Evolutionary conservation across 2,113 vertebrate species (phyloP).

Genomic region (Oryzias curvinotus): DNA sequence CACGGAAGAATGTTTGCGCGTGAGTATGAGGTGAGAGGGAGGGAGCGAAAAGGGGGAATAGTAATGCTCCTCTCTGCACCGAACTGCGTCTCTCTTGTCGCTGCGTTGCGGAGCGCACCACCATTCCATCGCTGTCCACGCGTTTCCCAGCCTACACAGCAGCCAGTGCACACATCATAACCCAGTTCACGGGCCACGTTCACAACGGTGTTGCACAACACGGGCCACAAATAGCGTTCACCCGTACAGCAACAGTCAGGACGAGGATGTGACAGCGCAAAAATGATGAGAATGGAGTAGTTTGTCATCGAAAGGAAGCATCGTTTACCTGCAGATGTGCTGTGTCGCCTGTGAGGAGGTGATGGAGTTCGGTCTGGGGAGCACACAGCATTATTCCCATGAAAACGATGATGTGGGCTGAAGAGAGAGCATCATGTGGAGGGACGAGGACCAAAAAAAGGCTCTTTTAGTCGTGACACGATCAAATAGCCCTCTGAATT

Average conservation of each 20-base stretch:
- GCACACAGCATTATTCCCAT: constrained; percentile 51
- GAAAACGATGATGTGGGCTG: constrained; percentile 57
- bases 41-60: constrained; percentile 20
- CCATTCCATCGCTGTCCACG: constrained; percentile 69
- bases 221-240: constrained; percentile 23
- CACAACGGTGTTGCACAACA: constrained; percentile 63
- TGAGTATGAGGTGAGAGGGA: constrained; percentile 29
- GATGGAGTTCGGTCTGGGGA: constrained; percentile 39
- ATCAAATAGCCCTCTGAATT: constrained; percentile 56
- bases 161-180: constrained; percentile 54
- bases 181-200: constrained; percentile 30
- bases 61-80: constrained; percentile 62
- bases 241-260: constrained; percentile 1
- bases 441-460: constrained; percentile 20
- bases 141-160: constrained; percentile 71
- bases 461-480: constrained; percentile 62
- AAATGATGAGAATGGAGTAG: not conserved
- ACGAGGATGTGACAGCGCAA: not conserved
- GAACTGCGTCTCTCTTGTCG: constrained; percentile 66
- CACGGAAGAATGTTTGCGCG: constrained; percentile 22
- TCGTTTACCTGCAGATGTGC: constrained; percentile 58
- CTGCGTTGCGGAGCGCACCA: constrained; percentile 66
- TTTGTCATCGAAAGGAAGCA: not conserved
- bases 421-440: constrained; percentile 56
- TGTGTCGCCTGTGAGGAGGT: constrained; percentile 38